Conservation (phyloP, 2,888 invertebrate genomes). For the Theretra japonica region DNA sequence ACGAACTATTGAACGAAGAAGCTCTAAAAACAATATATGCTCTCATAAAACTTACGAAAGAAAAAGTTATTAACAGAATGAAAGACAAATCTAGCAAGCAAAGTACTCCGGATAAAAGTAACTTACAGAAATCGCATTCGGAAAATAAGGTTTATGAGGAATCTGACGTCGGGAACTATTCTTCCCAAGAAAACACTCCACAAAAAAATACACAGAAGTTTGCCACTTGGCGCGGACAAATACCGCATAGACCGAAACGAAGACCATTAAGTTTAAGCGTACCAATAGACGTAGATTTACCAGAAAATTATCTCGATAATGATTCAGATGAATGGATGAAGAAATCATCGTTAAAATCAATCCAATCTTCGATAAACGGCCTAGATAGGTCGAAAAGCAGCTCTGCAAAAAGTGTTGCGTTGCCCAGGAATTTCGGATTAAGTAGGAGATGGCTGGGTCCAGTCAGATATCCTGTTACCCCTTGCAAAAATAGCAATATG, state of each 20-base stretch:
- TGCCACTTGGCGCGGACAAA: constrained; percentile 74
- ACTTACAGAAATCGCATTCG: constrained; percentile 71
- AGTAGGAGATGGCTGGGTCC: constrained; percentile 87
- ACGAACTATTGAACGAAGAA: constrained; percentile 80
- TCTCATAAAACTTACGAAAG: constrained; percentile 78
- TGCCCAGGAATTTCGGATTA: constrained; percentile 85
- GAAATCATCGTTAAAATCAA: constrained; percentile 70
- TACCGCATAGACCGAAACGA: constrained; percentile 58
- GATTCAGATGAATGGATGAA: constrained; percentile 59
- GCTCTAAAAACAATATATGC: constrained; percentile 83
- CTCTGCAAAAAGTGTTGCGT: constrained; percentile 75
- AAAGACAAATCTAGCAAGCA: constrained; percentile 67
- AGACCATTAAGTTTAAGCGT: constrained; percentile 78
- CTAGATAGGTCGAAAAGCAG: constrained; percentile 70
- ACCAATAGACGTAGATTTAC: constrained; percentile 69
- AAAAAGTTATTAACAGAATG: constrained; percentile 78
- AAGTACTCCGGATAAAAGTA: constrained; percentile 59
- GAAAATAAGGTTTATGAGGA: constrained; percentile 74
- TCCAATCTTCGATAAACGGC: constrained; percentile 73
- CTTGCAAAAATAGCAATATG: constrained; percentile 79
- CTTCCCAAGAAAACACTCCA: constrained; percentile 72
- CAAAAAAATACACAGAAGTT: constrained; percentile 71
- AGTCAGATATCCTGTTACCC: constrained; percentile 87
- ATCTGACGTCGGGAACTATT: constrained; percentile 64
- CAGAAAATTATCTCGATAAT: constrained; percentile 68